These are phyloP conservation scores for Acleris literana DNA, from an alignment of 2,888 invertebrate genomes.

Conservation along the genomic window DNA sequence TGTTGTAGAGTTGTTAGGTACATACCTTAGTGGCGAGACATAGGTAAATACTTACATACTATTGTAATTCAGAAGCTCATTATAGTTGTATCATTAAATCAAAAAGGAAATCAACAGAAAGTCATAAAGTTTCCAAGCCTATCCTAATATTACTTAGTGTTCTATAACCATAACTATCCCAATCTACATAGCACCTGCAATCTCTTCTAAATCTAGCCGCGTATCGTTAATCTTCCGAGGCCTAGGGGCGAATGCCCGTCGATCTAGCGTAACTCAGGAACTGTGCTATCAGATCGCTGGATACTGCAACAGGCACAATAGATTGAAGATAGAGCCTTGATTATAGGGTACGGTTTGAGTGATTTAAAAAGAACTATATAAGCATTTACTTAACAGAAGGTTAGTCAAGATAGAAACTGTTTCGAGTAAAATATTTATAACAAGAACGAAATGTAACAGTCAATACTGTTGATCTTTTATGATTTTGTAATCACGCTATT, in stretches of 20 bases:
- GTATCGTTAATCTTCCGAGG: constrained; percentile 21
- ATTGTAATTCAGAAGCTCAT: too few relatives aligned
- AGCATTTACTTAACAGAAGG: background rate
- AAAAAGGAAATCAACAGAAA: too few relatives aligned
- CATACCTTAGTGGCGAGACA: too few relatives aligned
- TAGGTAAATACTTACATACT: too few relatives aligned
- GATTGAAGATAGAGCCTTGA: constrained; percentile 31
- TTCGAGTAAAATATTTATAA: background rate
- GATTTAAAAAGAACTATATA: constrained; percentile 17
- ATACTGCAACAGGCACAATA: constrained; percentile 40
- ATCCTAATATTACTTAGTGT: too few relatives aligned
- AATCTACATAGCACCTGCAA: constrained; percentile 19
- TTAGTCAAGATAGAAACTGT: background rate
- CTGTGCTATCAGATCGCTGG: constrained; percentile 49
- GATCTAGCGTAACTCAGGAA: constrained; percentile 54
- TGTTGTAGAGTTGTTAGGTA: too few relatives aligned
- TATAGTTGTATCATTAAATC: too few relatives aligned
- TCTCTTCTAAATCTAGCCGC: constrained; percentile 25
- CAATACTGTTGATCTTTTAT: too few relatives aligned
- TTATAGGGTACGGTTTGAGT: constrained; percentile 31
- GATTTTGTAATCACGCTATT: too few relatives aligned
- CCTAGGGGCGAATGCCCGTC: constrained; percentile 48
- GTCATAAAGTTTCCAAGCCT: too few relatives aligned
- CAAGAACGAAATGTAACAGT: background rate
- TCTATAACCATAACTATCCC: background rate